Conservation (phyloP, 2,797 vertebrate species). For the Lepilemur septentrionalis region DNA sequence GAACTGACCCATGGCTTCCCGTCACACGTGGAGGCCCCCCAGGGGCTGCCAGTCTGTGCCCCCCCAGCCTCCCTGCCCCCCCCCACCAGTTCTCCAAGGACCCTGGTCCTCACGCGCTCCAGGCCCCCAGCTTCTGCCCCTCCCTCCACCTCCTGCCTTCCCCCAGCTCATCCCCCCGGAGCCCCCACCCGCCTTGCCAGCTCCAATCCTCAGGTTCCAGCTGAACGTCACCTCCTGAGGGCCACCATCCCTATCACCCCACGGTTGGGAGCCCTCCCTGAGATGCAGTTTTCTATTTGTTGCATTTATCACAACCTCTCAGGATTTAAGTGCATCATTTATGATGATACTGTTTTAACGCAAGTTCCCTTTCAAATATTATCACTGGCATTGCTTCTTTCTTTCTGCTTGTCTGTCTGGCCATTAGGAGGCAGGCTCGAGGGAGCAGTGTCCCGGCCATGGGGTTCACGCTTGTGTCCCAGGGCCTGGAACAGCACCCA, state of each 20-base stretch:
- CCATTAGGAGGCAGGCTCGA: fast-evolving
- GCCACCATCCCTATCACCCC: fast-evolving
- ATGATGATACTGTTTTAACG: not conserved
- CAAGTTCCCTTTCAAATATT: not conserved
- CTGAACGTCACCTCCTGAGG: not conserved
- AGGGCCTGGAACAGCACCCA: not conserved
- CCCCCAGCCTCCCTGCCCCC: too few relatives aligned
- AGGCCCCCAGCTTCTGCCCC: fast-evolving
- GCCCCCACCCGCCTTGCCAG: not conserved
- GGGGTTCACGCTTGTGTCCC: fast-evolving
- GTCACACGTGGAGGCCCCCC: not conserved
- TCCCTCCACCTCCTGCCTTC: not conserved
- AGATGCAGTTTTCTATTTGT: not conserved
- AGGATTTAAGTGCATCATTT: not conserved
- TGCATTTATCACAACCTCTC: not conserved
- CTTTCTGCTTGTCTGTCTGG: not conserved
- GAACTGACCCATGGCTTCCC: not conserved
- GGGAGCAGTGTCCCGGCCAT: not conserved
- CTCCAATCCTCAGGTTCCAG: not conserved
- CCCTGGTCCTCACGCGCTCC: not conserved
- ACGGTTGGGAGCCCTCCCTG: fast-evolving
- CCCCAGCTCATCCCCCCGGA: too few relatives aligned
- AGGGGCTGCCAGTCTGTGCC: fast-evolving
- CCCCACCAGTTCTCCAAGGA: not conserved
- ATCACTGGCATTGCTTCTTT: not conserved